These are phyloP conservation scores for Papilio aristodemus DNA, from an alignment of 1,140 invertebrate genomes.

Conservation along the genomic window DNA sequence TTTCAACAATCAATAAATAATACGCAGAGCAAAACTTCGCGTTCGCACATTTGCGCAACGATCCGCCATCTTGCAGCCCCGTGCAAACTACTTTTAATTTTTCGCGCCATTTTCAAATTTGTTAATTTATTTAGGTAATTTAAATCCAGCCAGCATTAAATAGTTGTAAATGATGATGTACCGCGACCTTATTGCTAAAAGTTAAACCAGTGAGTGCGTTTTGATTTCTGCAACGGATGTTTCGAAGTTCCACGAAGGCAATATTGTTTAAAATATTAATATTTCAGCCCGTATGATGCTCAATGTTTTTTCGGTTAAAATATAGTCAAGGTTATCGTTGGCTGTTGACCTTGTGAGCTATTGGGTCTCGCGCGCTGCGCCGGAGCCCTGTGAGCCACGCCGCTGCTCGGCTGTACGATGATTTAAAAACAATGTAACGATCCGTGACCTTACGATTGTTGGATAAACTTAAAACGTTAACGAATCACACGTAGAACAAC, in stretches of 20 bases:
- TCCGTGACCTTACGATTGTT: constrained; percentile 66
- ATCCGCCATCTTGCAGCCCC: constrained; percentile 54
- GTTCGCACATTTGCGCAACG: constrained; percentile 68
- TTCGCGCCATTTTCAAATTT: constrained; percentile 51
- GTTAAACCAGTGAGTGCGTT: constrained; percentile 44
- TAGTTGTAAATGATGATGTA: constrained; percentile 53
- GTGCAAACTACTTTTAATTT: constrained; percentile 52
- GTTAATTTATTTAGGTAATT: constrained; percentile 37
- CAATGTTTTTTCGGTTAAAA: constrained; percentile 41
- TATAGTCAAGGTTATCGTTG: constrained; percentile 47
- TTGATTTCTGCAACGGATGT: constrained; percentile 37
- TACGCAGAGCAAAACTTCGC: constrained; percentile 67
- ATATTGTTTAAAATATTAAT: constrained; percentile 34
- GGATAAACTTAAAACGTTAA: constrained; percentile 57
- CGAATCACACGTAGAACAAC: constrained; percentile 50
- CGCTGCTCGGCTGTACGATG: constrained; percentile 36
- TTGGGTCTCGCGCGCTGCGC: constrained; percentile 35
- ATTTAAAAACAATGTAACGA: constrained; percentile 66
- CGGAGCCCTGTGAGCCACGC: constrained; percentile 36
- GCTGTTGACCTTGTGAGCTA: constrained; percentile 39
- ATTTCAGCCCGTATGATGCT: constrained; percentile 34
- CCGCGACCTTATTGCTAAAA: constrained; percentile 53
- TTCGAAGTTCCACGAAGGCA: constrained; percentile 35
- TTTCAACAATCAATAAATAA: constrained; percentile 80
- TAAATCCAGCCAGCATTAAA: constrained; percentile 16